Evolutionary conservation across 2,113 vertebrate genomes (phyloP), one percentile per base, ranked within the genome.

Genomic region (Burhinus oedicnemus): DNA sequence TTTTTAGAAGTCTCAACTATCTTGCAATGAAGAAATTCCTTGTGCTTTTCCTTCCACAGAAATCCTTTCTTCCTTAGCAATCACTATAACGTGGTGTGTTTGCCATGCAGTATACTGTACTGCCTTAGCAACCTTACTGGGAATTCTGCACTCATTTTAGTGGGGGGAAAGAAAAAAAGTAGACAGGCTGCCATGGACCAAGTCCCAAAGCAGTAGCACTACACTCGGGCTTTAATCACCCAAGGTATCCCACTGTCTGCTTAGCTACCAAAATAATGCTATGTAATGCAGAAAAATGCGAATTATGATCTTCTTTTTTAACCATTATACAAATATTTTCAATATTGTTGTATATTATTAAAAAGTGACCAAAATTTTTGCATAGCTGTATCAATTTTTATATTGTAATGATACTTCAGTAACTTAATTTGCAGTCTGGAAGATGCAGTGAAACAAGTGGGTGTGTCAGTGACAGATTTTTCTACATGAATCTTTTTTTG

Each of bases 391-490:
- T 70, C 8, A 54, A 38, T 25, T 86, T 88, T 89, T 93, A 96
- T 30, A 65, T 49, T 71, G 60, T 64, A 83, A 61, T 44, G n/a
- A 44, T 79, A 88, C 7, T 9, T 75, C 36, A 75, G 32, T 42
- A 79, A 29, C 27, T 81, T 83, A 32, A 49, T 58, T 82, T 87
- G 57, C 47, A 51, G 8, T 29, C 58, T 78, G 42, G 45, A 80
- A 84, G 38, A 68, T 32, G 17, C 8, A 65, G 13, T 70, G 51
- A 65, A 86, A 45, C 42, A 94, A 91, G 95, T 75, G 40, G n/a
- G n/a, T 83, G 62, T 38, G 44, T 80, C 58, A 83, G 60, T 86
- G 91, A 82, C 29, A 93, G 58, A 86, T 91, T 95, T 87, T 95
- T 93, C 72, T 77, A 84, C 42, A 72, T 45, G 8, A 89, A 64